Base-by-base conservation (phyloP, 2,113 vertebrate species). In the Nesoenas mayeri region DNA sequence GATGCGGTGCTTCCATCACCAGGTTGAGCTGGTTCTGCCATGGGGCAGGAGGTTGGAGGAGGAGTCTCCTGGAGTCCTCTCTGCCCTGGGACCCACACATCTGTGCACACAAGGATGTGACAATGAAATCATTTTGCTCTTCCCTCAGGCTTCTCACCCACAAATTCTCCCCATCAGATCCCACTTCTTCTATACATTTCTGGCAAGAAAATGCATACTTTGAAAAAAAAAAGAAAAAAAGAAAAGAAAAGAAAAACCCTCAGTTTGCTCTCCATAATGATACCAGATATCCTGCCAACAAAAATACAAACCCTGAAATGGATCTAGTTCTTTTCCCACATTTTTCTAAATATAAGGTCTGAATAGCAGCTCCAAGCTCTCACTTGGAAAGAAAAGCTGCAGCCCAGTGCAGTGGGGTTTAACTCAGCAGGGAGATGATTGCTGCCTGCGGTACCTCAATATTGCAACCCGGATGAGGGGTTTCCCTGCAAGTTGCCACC, bases 331-430 rank as follows among this genome's bases (percentile, higher is more conserved):
- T 95, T 97, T 96, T 95, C 96, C 95, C 96, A 97, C 96, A 96
- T 96, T 96, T 97, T 97, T 96, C 93, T 96, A 97, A 96, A 96
- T 96, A 96, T 96, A 97, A 96, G 75, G 42, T 88, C 93, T 88
- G 83, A 92, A 72, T 74, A 96, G 85, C 92, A 96, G 73, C 85
- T 93, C 90, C 83, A 84, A 57, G 79, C 51, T 78, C 90, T 86
- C 60, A 4, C 92, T 78, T 93, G 72, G 82, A 92, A 91, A 56
- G 40, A 42, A 47, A 93, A 95, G 73, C 83, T 95, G 88, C 79
- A 86, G 42, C 90, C n/a, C 65, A 18, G 56, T 28, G 48, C 64
- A n/a, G n/a, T 86, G 79, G 51, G 50, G 38, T 67, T 74, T 31
- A 84, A 72, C 88, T 85, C 88, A 74, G 72, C 79, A 78, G 85